A percentile compares a stretch with the other conserved stretches of the same genome.
Conservation (phyloP, 1,140 invertebrate genomes). For the Mamestra configurata region DNA sequence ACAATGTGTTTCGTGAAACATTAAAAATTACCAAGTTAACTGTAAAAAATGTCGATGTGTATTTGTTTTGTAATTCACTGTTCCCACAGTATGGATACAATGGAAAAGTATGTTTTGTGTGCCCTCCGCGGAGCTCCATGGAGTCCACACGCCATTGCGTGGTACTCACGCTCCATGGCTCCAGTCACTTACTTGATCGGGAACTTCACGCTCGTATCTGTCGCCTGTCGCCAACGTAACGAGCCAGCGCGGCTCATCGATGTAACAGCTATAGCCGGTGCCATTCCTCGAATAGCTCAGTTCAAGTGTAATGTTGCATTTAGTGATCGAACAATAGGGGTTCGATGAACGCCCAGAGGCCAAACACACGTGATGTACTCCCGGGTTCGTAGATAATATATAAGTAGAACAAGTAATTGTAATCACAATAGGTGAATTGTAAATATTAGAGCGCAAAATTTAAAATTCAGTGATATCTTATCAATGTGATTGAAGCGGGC, state of each 20-base stretch:
- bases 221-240: constrained; percentile 47
- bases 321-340: constrained; percentile 55
- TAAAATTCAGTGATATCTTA: constrained; percentile 70
- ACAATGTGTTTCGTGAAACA: constrained; percentile 49
- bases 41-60: constrained; percentile 63
- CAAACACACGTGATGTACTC: constrained; percentile 68
- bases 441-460: constrained; percentile 34
- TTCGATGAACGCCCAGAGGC: constrained; percentile 72
- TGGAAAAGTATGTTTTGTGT: constrained; percentile 78
- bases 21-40: constrained; percentile 55
- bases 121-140: constrained; percentile 63
- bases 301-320: constrained; percentile 58
- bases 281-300: constrained; percentile 55
- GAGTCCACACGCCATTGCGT: constrained; percentile 63
- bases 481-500: constrained; percentile 62
- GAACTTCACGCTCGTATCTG: constrained; percentile 72
- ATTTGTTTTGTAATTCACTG: constrained; percentile 77
- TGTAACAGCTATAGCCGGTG: constrained; percentile 20
- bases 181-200: constrained; percentile 74
- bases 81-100: constrained; percentile 81
- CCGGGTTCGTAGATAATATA: constrained; percentile 71
- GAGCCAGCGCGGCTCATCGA: constrained; percentile 20
- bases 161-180: constrained; percentile 38
- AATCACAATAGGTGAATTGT: constrained; percentile 28
- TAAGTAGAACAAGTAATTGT: constrained; percentile 42